Conservation (phyloP, 2,797 vertebrate genomes). For the Amblyraja radiata region DNA sequence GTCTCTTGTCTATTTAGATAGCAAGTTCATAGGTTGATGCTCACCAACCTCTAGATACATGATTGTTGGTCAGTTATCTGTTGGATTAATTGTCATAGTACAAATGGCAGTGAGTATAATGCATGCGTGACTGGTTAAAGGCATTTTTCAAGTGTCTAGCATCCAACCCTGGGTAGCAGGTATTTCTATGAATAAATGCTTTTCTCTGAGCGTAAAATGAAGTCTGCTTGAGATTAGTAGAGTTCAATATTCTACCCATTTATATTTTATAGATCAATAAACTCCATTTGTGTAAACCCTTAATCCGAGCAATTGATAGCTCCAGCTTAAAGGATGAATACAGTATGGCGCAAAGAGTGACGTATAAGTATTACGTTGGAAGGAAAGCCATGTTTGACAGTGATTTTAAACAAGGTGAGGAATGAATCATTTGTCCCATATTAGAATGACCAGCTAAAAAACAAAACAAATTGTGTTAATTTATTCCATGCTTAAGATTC, state of each 20-base stretch:
- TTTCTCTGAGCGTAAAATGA: too few relatives aligned
- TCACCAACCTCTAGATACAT: neutral
- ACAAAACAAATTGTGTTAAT: neutral
- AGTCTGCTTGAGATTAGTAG: neutral
- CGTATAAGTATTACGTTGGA: constrained; percentile 89
- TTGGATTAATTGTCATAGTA: neutral
- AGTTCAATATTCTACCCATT: neutral
- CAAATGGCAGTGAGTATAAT: neutral
- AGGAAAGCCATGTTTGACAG: constrained; percentile 97
- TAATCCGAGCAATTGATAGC: constrained; percentile 93
- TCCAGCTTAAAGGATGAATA: constrained; percentile 91
- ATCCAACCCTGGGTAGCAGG: too few relatives aligned
- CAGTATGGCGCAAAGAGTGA: constrained; percentile 84
- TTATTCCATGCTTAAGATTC: neutral
- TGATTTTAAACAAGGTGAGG: constrained; percentile 84
- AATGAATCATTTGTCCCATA: neutral
- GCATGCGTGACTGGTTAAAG: neutral
- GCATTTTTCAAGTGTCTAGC: neutral
- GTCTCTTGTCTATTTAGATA: neutral
- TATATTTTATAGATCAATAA: constrained; percentile 78
- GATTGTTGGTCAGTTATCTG: neutral
- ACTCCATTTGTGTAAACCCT: constrained; percentile 88
- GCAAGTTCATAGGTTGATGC: neutral
- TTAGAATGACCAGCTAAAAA: neutral
- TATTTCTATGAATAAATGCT: too few relatives aligned